Evolutionary conservation across 2,113 vertebrate species (phyloP).

Genomic region (Bubalus kerabau): DNA sequence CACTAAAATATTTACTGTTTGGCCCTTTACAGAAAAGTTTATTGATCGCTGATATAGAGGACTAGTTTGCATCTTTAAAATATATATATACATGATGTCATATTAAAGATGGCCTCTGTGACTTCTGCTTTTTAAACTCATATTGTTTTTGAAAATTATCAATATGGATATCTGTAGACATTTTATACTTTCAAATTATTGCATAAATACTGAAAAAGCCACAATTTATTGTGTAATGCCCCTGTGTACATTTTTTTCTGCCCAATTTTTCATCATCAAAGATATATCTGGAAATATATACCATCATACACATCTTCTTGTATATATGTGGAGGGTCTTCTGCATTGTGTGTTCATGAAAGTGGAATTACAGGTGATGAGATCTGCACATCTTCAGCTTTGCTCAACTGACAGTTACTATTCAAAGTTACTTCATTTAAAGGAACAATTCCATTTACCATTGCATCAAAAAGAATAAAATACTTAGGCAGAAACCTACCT

Average conservation of each 20-base stretch:
- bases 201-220: not conserved
- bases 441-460: not conserved
- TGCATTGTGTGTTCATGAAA: not conserved
- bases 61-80: not conserved
- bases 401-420: not conserved
- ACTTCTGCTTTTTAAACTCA: not conserved
- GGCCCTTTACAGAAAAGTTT: not conserved
- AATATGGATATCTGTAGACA: not conserved
- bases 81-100: not conserved
- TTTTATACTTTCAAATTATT: not conserved
- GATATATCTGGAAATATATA: not conserved
- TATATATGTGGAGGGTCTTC: too few species aligned
- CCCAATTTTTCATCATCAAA: not conserved
- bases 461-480: not conserved
- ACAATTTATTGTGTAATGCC: not conserved
- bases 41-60: not conserved
- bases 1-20: not conserved
- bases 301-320: not conserved
- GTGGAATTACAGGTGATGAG: not conserved
- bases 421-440: not conserved
- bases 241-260: not conserved
- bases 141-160: not conserved
- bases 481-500: not conserved
- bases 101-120: not conserved
- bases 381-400: not conserved